Base-by-base conservation (phyloP, 2,113 vertebrate genomes). In the Trematomus loennbergii region DNA sequence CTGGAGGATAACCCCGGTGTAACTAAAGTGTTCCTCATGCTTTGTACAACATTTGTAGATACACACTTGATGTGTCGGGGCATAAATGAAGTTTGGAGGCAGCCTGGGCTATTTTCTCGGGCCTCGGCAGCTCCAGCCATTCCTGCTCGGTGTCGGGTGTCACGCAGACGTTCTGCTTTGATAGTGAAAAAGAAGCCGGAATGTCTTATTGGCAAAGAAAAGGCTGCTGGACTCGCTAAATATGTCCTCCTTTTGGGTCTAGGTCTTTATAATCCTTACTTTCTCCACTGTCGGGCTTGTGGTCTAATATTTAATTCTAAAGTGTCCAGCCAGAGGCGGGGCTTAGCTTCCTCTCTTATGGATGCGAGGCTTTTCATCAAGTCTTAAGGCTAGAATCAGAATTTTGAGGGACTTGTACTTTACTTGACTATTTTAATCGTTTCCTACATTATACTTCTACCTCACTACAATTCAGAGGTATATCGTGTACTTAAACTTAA, bases 61-160 rank as follows among this genome's bases (percentile, higher is more conserved):
- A 29, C 0, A 22, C 55, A 49, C 18, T 66, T 54, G 8, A 2
- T 54, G 29, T 20, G 36, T 60, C 15, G 50, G 66, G 29, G 48
- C 54, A 68, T 20, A 50, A 57, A 16, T 67, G 36, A 74, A 78
- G 58, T 79, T 79, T 69, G 78, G 11, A 72, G 72, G 15, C 72
- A 70, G 80, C 40, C 78, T 75, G 46, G 53, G 79, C 52, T 78
- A 3, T 75, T 79, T 52, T 73, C 29, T 85, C 48, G 75, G 91
- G 91, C 91, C 91, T 89, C 84, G 9, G 63, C 81, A 22, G 69
- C 71, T 88, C 64, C 82, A 84, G 81, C 86, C 84, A 79, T 86
- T 86, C 72, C 81, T 86, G 74, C 74, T 87, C 54, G 91, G 89
- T 92, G 91, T 92, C 89, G 83, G 83, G 83, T 92, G 88, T 91